These are phyloP conservation scores for Beroe forskalii DNA, from an alignment of 37 sponge, comb jelly and placozoan genomes.

Conservation along the genomic window DNA sequence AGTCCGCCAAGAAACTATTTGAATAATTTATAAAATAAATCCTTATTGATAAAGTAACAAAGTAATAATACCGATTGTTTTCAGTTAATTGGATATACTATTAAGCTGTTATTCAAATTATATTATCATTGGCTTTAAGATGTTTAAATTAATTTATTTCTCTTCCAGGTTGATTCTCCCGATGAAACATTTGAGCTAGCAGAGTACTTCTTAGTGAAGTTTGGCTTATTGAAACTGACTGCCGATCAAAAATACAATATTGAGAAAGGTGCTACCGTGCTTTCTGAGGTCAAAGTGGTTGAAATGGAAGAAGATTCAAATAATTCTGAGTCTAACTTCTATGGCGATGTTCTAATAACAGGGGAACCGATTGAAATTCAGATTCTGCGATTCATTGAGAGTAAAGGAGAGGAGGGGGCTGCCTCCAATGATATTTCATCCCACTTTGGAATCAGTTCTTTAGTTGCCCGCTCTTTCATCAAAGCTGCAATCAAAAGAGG, in stretches of 20 bases:
- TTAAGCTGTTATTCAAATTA: no score
- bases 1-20: no score
- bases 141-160: neutral
- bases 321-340: neutral
- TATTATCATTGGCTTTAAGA: no score
- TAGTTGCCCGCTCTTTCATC: neutral
- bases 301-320: neutral
- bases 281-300: neutral
- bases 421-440: neutral
- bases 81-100: no score
- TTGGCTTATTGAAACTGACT: neutral
- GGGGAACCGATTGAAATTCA: neutral
- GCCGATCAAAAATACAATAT: neutral
- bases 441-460: neutral
- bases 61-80: no score
- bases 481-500: neutral
- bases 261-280: no score
- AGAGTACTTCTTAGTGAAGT: neutral
- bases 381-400: neutral
- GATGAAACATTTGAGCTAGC: slow-evolving; percentile 14
- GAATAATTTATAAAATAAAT: no score
- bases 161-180: neutral
- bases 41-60: no score
- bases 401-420: neutral
- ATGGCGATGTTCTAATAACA: neutral